These are phyloP conservation scores for Boleophthalmus pectinirostris DNA, from an alignment of 2,113 vertebrate genomes.

Conservation along the genomic window DNA sequence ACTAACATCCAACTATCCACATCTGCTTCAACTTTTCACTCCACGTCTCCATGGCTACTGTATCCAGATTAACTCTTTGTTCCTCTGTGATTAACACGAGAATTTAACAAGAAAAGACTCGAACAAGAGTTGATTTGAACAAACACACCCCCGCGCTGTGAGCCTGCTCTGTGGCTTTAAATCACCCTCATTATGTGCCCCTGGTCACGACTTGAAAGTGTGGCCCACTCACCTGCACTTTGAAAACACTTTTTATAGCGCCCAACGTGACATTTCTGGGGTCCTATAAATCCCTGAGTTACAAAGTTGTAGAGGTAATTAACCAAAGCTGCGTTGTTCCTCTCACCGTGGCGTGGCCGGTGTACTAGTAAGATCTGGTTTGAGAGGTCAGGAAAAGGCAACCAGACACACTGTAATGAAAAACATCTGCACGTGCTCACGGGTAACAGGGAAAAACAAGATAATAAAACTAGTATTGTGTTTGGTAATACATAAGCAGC, in stretches of 20 bases:
- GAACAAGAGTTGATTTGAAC: background rate
- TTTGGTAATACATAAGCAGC: too few species aligned
- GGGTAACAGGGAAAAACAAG: conserved; percentile 53
- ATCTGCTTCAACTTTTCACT: background rate
- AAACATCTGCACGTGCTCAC: conserved; percentile 25
- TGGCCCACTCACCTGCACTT: background rate
- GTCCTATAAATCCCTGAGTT: conserved; percentile 21
- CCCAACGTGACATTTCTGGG: background rate
- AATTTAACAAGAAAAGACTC: background rate
- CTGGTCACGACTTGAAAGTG: background rate
- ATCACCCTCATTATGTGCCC: background rate
- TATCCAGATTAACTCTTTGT: background rate
- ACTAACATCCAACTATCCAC: background rate
- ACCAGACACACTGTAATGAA: conserved; percentile 29
- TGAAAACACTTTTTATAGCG: background rate
- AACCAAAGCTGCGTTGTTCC: conserved; percentile 24
- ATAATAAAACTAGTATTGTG: background rate
- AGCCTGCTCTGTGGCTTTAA: background rate
- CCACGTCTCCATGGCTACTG: background rate
- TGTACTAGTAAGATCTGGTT: conserved; percentile 10
- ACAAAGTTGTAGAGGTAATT: conserved; percentile 2
- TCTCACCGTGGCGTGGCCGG: background rate
- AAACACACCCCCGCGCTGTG: background rate
- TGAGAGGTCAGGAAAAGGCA: background rate
- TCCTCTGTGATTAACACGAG: conserved; percentile 1